Conservation (phyloP, 64 coral and sea anemone genomes). For the Hydrozoanthus tunicans region DNA sequence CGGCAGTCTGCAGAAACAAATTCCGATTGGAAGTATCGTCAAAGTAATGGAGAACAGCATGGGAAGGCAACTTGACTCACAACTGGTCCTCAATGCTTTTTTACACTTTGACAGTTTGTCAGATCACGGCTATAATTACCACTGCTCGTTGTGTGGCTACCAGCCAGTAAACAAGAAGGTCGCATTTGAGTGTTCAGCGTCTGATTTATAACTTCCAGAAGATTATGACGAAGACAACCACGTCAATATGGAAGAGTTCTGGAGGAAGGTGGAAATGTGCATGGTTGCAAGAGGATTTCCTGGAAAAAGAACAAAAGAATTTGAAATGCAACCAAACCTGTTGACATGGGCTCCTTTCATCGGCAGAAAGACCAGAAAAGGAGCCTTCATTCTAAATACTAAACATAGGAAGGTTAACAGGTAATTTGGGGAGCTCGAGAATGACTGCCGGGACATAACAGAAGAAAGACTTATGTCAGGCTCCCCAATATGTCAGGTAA, state of each 20-base stretch:
- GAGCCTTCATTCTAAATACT: constrained; percentile 50
- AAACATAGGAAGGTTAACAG: constrained; percentile 54
- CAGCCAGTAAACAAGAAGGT: constrained; percentile 68
- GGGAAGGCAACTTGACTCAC: neutral
- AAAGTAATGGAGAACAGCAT: constrained; percentile 42
- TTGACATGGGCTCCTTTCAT: constrained; percentile 67
- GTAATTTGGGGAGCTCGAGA: constrained; percentile 39
- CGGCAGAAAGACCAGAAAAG: constrained; percentile 18
- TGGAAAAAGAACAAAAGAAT: neutral
- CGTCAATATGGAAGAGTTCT: constrained; percentile 46
- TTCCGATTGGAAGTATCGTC: constrained; percentile 61
- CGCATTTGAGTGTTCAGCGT: constrained; percentile 31
- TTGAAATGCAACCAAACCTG: constrained; percentile 52
- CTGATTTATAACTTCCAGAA: constrained; percentile 29
- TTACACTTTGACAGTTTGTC: constrained; percentile 60
- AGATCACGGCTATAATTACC: constrained; percentile 52
- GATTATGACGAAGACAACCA: constrained; percentile 8
- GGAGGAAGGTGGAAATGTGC: constrained; percentile 25
- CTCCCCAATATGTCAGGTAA: too few relatives aligned
- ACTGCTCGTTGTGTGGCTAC: constrained; percentile 62
- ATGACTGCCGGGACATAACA: constrained; percentile 66
- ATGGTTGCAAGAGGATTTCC: constrained; percentile 61
- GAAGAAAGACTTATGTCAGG: constrained; percentile 47
- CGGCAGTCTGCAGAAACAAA: constrained; percentile 33
- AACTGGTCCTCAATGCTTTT: constrained; percentile 42